Evolutionary conservation across 2,113 vertebrate genomes (phyloP).

Genomic region (Panurus biarmicus): DNA sequence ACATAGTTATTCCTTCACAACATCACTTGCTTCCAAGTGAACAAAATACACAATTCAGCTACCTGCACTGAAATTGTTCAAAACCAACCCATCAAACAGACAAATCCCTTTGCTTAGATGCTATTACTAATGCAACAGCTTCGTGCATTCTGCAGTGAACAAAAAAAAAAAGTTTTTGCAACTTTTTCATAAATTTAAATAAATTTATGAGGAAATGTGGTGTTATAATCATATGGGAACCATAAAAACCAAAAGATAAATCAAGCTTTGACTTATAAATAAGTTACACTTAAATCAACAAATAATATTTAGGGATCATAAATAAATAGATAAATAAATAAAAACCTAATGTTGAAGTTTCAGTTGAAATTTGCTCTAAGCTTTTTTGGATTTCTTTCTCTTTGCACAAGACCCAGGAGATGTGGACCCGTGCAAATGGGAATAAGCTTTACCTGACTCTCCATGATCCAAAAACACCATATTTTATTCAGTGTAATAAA

Average conservation of each 20-base stretch:
- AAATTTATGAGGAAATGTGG: not conserved
- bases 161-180: not conserved
- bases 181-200: not conserved
- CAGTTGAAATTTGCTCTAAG: not conserved
- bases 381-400: not conserved
- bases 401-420: not conserved
- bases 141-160: not conserved
- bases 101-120: not conserved
- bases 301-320: not conserved
- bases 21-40: not conserved
- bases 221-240: not conserved
- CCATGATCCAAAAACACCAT: not conserved
- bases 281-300: conserved; percentile 12
- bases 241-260: not conserved
- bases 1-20: not conserved
- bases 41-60: not conserved
- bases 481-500: conserved; percentile 37
- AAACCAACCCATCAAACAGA: not conserved
- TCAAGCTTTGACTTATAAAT: not conserved
- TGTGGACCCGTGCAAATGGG: not conserved
- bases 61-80: not conserved
- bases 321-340: conserved; percentile 11
- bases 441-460: conserved; percentile 13
- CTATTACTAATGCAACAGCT: not conserved
- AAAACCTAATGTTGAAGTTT: not conserved